phyloP scores from a whole-genome alignment of 2,113 vertebrate genomes.

The Gallinago undulata region DNA sequence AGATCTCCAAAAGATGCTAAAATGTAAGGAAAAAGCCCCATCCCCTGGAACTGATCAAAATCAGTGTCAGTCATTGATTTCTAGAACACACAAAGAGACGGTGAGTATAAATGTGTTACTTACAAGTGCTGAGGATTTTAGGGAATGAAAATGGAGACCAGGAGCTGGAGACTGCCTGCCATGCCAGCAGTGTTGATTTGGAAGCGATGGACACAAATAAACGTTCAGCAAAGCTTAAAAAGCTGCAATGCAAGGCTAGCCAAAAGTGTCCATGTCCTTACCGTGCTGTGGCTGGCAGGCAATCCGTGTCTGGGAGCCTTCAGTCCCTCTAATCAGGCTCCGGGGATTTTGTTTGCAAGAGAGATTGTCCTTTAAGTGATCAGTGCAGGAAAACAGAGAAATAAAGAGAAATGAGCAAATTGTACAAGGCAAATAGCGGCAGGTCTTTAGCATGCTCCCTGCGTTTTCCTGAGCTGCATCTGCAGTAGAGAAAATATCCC shows the following conservation, averaged over 20 bases:
- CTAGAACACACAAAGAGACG: conserved; percentile 47
- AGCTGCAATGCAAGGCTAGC: conserved; percentile 58
- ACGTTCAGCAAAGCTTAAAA: conserved; percentile 60
- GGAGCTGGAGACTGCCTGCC: conserved; percentile 71
- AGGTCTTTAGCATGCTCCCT: conserved; percentile 77
- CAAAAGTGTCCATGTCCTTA: conserved; percentile 71
- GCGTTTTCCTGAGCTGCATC: conserved; percentile 78
- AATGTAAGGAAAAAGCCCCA: not conserved
- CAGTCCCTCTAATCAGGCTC: conserved; percentile 71
- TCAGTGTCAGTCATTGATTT: conserved; percentile 52
- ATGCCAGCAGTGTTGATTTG: conserved; percentile 75
- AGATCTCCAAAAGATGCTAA: not conserved
- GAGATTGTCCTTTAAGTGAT: conserved; percentile 69
- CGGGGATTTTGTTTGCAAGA: conserved; percentile 72
- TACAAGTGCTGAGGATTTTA: conserved; percentile 76
- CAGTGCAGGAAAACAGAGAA: conserved; percentile 68
- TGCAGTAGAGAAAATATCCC: conserved; percentile 78
- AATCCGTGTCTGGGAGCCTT: conserved; percentile 73
- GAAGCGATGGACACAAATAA: conserved; percentile 73
- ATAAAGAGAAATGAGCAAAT: conserved; percentile 65
- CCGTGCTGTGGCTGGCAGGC: conserved; percentile 74
- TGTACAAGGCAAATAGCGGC: conserved; percentile 73
- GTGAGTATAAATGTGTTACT: conserved; percentile 69
- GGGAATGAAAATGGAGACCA: conserved; percentile 76
- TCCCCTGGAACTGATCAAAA: conserved; percentile 19